These are phyloP conservation scores for Actinernus sp. DNA, from an alignment of 92 coral and sea anemone species.

Conservation along the genomic window DNA sequence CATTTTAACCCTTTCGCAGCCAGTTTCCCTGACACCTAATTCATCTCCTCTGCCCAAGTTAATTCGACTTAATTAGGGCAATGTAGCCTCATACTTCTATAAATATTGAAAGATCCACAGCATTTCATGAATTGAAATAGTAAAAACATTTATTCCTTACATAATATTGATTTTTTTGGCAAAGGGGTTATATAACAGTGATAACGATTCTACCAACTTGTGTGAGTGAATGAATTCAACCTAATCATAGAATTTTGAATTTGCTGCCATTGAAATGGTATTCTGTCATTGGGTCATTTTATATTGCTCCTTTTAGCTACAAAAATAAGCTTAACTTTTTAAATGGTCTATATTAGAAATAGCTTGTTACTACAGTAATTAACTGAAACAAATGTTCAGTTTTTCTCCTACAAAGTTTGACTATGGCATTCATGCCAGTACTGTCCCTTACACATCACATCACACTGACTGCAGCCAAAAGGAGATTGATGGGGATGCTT, in stretches of 20 bases:
- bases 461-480: slow-evolving; percentile 7
- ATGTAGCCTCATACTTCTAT: background rate
- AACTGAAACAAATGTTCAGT: too few relatives aligned
- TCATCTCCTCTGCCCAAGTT: background rate
- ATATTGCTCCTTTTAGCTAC: too few relatives aligned
- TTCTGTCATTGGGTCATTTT: too few relatives aligned
- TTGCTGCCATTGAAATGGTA: too few relatives aligned
- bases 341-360: too few relatives aligned
- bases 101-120: background rate
- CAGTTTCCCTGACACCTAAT: background rate
- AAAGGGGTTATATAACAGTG: too few relatives aligned
- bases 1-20: background rate
- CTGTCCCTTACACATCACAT: slow-evolving; percentile 25
- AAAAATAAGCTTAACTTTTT: too few relatives aligned
- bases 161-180: too few relatives aligned
- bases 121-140: background rate
- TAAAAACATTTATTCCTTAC: background rate
- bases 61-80: background rate
- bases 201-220: too few relatives aligned
- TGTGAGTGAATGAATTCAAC: too few relatives aligned
- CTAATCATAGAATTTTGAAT: too few relatives aligned
- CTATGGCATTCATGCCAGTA: slow-evolving; percentile 13
- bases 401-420: background rate
- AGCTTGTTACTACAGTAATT: too few relatives aligned
- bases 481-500: slow-evolving; percentile 10